phyloP scores from a whole-genome alignment of 1,140 invertebrate genomes.

The Drosophila carrolli region DNA sequence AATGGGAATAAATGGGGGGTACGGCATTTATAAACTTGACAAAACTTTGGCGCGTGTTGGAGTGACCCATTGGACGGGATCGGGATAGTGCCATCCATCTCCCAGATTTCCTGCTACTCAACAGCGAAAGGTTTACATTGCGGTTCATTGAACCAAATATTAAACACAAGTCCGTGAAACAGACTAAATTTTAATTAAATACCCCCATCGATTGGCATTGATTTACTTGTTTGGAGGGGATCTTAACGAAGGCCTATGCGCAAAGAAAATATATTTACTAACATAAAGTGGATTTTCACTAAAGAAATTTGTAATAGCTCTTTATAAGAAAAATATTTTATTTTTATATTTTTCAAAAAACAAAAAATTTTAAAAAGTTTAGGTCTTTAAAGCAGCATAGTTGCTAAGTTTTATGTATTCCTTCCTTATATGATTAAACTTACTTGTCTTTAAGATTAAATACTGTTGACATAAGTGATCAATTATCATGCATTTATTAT shows the following conservation, averaged over 20 bases:
- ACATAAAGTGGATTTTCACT: neutral
- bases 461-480: too few species aligned
- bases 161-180: neutral
- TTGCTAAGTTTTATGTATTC: too few species aligned
- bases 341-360: too few species aligned
- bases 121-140: slow-evolving; percentile 17
- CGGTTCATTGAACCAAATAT: slow-evolving; percentile 31
- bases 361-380: too few species aligned
- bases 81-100: slow-evolving; percentile 35
- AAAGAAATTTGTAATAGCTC: neutral
- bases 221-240: neutral
- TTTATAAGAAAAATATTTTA: neutral
- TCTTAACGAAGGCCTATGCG: neutral
- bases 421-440: neutral
- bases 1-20: slow-evolving; percentile 24
- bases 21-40: slow-evolving; percentile 36
- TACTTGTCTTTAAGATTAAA: neutral
- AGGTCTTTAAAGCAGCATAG: too few species aligned
- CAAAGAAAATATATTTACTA: neutral
- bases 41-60: slow-evolving; percentile 50
- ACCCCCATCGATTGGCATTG: neutral
- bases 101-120: slow-evolving; percentile 10
- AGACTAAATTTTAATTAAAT: slow-evolving; percentile 1
- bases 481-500: too few species aligned
- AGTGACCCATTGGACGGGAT: slow-evolving; percentile 30